These are phyloP conservation scores for Chloroceryle inda DNA, from an alignment of 2,797 vertebrate genomes.

Conservation along the genomic window DNA sequence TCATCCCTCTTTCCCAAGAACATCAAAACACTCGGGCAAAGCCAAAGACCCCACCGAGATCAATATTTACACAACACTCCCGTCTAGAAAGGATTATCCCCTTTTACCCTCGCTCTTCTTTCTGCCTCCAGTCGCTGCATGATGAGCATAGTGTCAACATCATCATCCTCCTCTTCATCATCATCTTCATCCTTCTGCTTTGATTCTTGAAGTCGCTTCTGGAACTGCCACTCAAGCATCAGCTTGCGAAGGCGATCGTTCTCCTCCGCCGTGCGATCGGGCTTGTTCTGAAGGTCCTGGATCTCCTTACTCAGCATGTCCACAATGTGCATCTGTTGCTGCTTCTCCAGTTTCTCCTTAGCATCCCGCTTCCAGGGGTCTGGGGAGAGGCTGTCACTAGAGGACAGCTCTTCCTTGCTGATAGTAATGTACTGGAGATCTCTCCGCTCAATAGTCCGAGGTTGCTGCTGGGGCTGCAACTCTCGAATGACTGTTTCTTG, in stretches of 20 bases:
- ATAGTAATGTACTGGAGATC: slow-evolving; percentile 89
- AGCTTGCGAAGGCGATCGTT: slow-evolving; percentile 95
- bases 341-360: slow-evolving; percentile 95
- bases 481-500: slow-evolving; percentile 96
- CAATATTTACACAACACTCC: not conserved
- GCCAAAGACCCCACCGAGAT: not conserved
- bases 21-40: not conserved
- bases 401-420: slow-evolving; percentile 92
- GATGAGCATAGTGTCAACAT: slow-evolving; percentile 95
- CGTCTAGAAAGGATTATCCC: slow-evolving; percentile 38
- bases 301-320: slow-evolving; percentile 97
- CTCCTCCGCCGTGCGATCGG: slow-evolving; percentile 92
- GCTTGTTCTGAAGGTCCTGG: slow-evolving; percentile 92
- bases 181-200: slow-evolving; percentile 97
- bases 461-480: slow-evolving; percentile 95
- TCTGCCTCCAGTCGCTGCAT: slow-evolving; percentile 98
- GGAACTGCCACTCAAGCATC: slow-evolving; percentile 99
- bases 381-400: slow-evolving; percentile 94
- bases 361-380: slow-evolving; percentile 98
- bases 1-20: slow-evolving; percentile 20
- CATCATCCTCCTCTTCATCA: slow-evolving; percentile 93
- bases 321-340: slow-evolving; percentile 97
- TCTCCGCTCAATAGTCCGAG: slow-evolving; percentile 94
- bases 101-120: slow-evolving; percentile 96
- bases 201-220: slow-evolving; percentile 96